Conservation (phyloP, 2,888 invertebrate species). For the Epsilonema sp. region DNA sequence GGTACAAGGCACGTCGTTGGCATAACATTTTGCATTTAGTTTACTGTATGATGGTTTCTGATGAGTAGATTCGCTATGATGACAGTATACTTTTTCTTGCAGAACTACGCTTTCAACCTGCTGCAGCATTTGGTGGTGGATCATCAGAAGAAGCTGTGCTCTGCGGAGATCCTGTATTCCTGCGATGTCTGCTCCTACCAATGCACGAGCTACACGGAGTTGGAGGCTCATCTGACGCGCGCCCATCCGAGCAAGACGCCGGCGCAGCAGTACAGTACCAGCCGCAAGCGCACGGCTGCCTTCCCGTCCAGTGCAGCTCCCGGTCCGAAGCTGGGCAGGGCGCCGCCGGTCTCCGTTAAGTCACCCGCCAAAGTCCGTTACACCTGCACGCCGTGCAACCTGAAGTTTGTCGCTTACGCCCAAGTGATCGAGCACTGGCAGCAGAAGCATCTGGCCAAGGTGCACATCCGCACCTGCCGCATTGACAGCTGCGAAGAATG, state of each 20-base stretch:
- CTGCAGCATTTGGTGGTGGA: slow-evolving; percentile 25
- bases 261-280: neutral
- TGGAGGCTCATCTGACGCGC: slow-evolving; percentile 19
- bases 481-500: slow-evolving; percentile 3
- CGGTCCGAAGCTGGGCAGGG: neutral
- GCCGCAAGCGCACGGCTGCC: neutral
- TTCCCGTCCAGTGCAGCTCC: neutral
- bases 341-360: neutral
- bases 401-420: slow-evolving; percentile 1
- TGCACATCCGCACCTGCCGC: slow-evolving; percentile 3
- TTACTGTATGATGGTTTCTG: no score
- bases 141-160: slow-evolving; percentile 22
- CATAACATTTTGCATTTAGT: no score
- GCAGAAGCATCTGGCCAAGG: slow-evolving; percentile 6
- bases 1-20: no score
- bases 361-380: slow-evolving; percentile 1
- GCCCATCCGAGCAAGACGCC: slow-evolving; percentile 16
- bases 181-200: slow-evolving; percentile 19
- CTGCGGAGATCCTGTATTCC: slow-evolving; percentile 25
- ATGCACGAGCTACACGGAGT: slow-evolving; percentile 18
- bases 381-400: slow-evolving; percentile 10
- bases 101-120: slow-evolving; percentile 28
- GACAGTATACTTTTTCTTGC: no score
- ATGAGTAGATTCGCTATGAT: no score
- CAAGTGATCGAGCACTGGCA: slow-evolving; percentile 10